Conservation (phyloP, 1,140 invertebrate genomes). For the Bombus balteatus region DNA sequence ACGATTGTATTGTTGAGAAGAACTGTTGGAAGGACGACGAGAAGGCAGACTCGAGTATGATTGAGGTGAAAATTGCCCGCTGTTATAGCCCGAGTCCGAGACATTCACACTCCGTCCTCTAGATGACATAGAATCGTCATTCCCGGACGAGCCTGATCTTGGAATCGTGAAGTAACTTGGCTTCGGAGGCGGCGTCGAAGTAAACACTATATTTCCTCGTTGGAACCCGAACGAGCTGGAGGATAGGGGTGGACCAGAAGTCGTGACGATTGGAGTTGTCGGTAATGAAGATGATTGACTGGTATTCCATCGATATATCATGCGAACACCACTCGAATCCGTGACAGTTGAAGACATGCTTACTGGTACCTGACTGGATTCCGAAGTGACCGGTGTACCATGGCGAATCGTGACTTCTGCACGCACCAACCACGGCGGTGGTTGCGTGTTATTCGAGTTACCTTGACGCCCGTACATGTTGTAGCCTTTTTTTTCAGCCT, state of each 20-base stretch:
- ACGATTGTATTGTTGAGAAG: conserved; percentile 78
- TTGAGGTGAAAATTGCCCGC: conserved; percentile 78
- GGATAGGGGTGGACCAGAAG: conserved; percentile 17
- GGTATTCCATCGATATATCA: conserved; percentile 82
- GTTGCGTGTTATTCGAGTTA: conserved; percentile 43
- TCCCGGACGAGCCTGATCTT: conserved; percentile 53
- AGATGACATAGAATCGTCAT: conserved; percentile 57
- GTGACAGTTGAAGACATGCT: conserved; percentile 53
- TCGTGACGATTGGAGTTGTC: conserved; percentile 26
- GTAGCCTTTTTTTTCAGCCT: conserved; percentile 40
- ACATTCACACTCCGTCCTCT: conserved; percentile 54
- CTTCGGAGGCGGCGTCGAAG: conserved; percentile 80
- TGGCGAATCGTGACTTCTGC: conserved; percentile 85
- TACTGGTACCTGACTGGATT: conserved; percentile 43
- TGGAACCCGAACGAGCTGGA: conserved; percentile 78
- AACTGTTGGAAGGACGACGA: conserved; percentile 56
- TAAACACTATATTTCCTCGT: conserved; percentile 84
- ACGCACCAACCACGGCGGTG: conserved; percentile 85
- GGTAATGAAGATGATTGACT: conserved; percentile 54
- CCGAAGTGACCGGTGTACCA: conserved; percentile 58
- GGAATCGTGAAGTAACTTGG: conserved; percentile 67
- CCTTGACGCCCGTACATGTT: conserved; percentile 65
- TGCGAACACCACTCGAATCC: conserved; percentile 79
- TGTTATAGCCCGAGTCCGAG: conserved; percentile 83
- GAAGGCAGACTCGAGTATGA: conserved; percentile 74